Conservation (phyloP, 2,888 invertebrate species). For the Entomobrya proxima region DNA sequence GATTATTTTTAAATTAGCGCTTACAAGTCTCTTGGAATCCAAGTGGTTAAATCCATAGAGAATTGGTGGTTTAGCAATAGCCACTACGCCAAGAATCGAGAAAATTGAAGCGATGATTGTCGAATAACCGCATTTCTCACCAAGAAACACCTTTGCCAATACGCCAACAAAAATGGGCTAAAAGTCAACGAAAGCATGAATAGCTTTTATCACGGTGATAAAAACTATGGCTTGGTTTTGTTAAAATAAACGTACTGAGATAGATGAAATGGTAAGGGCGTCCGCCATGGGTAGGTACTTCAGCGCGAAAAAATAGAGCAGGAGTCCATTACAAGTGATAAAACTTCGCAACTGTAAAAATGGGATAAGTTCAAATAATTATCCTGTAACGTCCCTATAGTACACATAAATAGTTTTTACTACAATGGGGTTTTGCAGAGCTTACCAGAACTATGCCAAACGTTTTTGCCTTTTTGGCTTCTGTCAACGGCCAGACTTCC, state of each 20-base stretch:
- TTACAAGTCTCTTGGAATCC: constrained; percentile 54
- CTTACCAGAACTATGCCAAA: constrained; percentile 57
- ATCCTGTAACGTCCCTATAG: too few relatives aligned
- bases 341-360: constrained; percentile 70
- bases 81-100: constrained; percentile 66
- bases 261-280: constrained; percentile 63
- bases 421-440: too few relatives aligned
- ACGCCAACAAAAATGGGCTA: constrained; percentile 49
- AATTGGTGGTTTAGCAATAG: constrained; percentile 68
- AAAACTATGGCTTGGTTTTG: too few relatives aligned
- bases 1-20: too few relatives aligned
- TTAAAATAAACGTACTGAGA: constrained; percentile 12
- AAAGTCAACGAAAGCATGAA: neutral
- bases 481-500: constrained; percentile 50
- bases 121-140: constrained; percentile 66
- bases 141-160: constrained; percentile 67
- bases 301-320: constrained; percentile 64
- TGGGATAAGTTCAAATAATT: neutral
- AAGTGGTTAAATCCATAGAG: constrained; percentile 48
- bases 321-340: constrained; percentile 66
- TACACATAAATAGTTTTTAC: too few relatives aligned
- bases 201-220: neutral
- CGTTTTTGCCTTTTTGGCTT: constrained; percentile 36
- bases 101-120: constrained; percentile 67
- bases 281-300: constrained; percentile 65